Evolutionary conservation across 2,113 vertebrate species (phyloP).

Genomic region (Pterophyllum scalare): DNA sequence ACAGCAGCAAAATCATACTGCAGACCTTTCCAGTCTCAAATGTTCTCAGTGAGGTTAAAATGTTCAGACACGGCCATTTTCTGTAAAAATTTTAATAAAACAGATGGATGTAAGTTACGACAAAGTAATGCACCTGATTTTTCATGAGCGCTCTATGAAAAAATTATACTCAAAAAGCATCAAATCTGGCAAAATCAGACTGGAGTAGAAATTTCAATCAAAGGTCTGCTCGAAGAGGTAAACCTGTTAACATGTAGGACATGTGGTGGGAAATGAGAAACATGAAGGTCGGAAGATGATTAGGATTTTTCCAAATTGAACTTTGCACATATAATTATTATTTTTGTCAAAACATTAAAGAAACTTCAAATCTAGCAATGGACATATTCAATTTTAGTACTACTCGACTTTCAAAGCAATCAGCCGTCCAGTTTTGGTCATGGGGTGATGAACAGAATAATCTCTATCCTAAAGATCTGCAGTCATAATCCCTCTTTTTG

Average conservation of each 20-base stretch:
- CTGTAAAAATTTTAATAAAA: background rate
- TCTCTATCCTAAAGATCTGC: background rate
- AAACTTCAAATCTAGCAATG: background rate
- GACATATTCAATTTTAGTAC: background rate
- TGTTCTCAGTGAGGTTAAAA: accelerated
- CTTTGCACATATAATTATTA: background rate
- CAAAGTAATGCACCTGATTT: background rate
- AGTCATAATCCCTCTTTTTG: background rate
- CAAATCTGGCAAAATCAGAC: too few relatives aligned
- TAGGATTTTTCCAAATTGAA: background rate
- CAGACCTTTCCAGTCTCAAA: background rate
- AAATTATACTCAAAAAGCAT: background rate
- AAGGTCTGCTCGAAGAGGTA: background rate
- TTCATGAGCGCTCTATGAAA: background rate
- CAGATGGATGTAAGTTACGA: background rate
- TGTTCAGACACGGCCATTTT: background rate
- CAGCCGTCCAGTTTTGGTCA: background rate
- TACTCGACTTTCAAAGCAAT: background rate
- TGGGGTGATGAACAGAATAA: background rate
- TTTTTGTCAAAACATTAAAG: background rate
- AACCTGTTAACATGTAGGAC: background rate
- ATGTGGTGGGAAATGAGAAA: background rate
- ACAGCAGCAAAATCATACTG: background rate
- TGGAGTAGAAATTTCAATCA: background rate
- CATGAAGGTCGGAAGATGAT: background rate